Percentiles rank a stretch among this genome's conserved stretches.
Evolutionary conservation across 2,797 vertebrate species (phyloP).

Genomic region (Sitta carolinensis): DNA sequence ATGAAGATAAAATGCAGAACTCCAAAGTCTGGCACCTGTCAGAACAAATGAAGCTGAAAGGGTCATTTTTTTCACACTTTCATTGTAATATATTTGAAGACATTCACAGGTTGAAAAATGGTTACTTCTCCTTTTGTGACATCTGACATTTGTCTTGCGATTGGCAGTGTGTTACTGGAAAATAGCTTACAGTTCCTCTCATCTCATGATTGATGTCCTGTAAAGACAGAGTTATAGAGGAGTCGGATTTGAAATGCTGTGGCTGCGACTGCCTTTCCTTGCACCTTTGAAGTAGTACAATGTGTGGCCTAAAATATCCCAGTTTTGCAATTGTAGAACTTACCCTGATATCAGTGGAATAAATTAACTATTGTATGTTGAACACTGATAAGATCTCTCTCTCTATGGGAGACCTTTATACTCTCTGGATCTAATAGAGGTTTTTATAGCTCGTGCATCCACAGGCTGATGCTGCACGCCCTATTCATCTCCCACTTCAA

Average conservation of each 20-base stretch:
- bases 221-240: slow-evolving; percentile 10
- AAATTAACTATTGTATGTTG: neutral
- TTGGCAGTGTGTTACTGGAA: slow-evolving; percentile 57
- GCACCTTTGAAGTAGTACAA: neutral
- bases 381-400: neutral
- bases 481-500: neutral
- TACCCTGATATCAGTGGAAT: neutral
- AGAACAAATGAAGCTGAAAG: slow-evolving; percentile 40
- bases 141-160: slow-evolving; percentile 67
- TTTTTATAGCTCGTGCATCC: neutral
- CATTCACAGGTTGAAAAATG: slow-evolving; percentile 60
- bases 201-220: slow-evolving; percentile 60
- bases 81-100: slow-evolving; percentile 50
- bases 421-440: neutral
- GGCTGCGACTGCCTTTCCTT: neutral
- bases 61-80: neutral
- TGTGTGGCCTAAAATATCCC: neutral
- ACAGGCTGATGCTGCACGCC: neutral
- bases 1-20: slow-evolving; percentile 49
- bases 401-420: slow-evolving; percentile 5
- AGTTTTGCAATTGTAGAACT: neutral
- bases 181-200: slow-evolving; percentile 42
- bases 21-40: slow-evolving; percentile 51
- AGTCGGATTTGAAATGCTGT: neutral
- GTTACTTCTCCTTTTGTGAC: slow-evolving; percentile 35